These are phyloP conservation scores for Papilio protenor DNA, from an alignment of 2,888 invertebrate genomes.

Conservation along the genomic window DNA sequence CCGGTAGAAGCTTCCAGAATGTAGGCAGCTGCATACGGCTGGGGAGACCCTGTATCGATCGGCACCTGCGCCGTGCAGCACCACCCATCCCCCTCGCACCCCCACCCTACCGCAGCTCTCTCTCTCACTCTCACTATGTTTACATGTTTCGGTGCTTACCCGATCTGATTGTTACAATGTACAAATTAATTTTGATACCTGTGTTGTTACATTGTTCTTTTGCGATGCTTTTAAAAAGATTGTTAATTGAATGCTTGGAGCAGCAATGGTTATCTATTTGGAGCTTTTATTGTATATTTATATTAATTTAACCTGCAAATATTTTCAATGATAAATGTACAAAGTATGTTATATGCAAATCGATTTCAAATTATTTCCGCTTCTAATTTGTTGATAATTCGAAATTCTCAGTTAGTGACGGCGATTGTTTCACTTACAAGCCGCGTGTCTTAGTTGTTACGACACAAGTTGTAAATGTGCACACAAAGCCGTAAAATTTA, in stretches of 20 bases:
- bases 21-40: slow-evolving; percentile 38
- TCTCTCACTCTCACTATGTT: neutral
- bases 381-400: neutral
- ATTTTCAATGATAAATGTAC: neutral
- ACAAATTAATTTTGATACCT: neutral
- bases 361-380: neutral
- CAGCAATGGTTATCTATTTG: neutral
- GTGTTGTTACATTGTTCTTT: neutral
- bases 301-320: no score
- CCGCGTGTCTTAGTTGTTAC: neutral
- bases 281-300: neutral
- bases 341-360: neutral
- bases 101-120: neutral
- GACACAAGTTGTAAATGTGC: neutral
- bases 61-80: slow-evolving; percentile 67
- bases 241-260: neutral
- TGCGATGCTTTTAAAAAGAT: neutral
- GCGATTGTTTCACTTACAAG: neutral
- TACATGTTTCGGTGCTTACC: neutral
- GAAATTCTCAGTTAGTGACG: neutral
- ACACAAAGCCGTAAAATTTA: neutral
- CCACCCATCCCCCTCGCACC: slow-evolving; percentile 56
- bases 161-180: slow-evolving; percentile 1
- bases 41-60: slow-evolving; percentile 59
- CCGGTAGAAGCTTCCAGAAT: slow-evolving; percentile 35